Evolutionary conservation across 2,797 vertebrate genomes (phyloP).

Genomic region (Allenopithecus nigroviridis): DNA sequence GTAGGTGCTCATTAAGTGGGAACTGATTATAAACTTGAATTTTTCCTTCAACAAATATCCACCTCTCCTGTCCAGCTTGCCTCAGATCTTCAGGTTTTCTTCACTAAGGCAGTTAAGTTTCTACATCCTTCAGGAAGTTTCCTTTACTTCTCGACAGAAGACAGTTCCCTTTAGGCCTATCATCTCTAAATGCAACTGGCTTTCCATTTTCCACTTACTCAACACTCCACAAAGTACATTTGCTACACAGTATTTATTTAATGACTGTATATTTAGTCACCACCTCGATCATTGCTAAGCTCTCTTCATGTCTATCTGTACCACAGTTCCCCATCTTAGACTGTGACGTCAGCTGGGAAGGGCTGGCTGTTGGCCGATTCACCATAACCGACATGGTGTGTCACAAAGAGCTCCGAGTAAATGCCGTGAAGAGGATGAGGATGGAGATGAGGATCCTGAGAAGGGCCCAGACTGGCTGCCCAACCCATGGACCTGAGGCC

Average conservation of each 20-base stretch:
- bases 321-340: background rate
- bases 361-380: background rate
- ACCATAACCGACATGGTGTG: background rate
- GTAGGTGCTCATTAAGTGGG: background rate
- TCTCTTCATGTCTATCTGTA: background rate
- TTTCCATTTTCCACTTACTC: background rate
- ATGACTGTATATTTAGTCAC: background rate
- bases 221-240: slow-evolving; percentile 8
- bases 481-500: background rate
- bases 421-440: background rate
- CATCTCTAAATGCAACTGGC: background rate
- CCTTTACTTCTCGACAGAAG: background rate
- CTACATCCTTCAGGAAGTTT: background rate
- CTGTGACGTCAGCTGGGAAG: background rate
- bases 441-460: slow-evolving; percentile 36
- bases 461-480: slow-evolving; percentile 42
- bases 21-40: background rate
- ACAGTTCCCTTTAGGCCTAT: background rate
- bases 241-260: slow-evolving; percentile 60
- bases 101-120: background rate
- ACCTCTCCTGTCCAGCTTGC: background rate
- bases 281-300: background rate
- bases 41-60: background rate
- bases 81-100: background rate
- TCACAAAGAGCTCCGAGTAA: background rate